A percentile compares a stretch with the other conserved stretches of the same genome.
Conservation (phyloP, 2,797 vertebrate genomes). For the Sebastes taczanowskii region DNA sequence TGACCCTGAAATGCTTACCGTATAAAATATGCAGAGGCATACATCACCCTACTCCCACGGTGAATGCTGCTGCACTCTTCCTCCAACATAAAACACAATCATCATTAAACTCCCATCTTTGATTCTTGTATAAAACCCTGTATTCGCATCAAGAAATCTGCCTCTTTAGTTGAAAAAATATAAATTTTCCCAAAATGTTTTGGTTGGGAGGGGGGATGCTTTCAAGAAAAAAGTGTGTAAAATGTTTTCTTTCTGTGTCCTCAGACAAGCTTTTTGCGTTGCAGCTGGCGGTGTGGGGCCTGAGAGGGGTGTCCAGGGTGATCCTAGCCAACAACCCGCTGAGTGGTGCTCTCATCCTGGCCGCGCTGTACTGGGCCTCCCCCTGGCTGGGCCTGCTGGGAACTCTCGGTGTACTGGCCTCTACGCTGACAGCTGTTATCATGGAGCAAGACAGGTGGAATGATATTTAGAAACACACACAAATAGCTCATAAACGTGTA, state of each 20-base stretch:
- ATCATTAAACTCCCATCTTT: constrained; percentile 19
- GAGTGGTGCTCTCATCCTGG: constrained; percentile 77
- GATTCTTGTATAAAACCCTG: neutral
- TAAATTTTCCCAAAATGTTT: too few relatives aligned
- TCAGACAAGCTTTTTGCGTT: constrained; percentile 72
- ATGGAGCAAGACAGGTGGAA: constrained; percentile 74
- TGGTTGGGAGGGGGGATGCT: neutral
- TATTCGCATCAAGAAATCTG: neutral
- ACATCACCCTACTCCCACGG: constrained; percentile 16
- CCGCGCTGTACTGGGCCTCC: constrained; percentile 74
- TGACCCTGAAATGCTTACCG: constrained; percentile 15
- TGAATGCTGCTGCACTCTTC: neutral
- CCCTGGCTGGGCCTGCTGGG: constrained; percentile 81
- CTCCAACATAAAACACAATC: neutral
- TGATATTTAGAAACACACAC: neutral
- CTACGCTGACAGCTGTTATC: constrained; percentile 79
- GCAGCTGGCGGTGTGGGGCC: constrained; percentile 77
- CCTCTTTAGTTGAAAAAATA: neutral
- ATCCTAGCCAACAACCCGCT: constrained; percentile 83
- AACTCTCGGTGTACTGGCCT: constrained; percentile 73
- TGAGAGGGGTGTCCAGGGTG: constrained; percentile 78
- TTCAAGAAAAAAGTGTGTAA: neutral
- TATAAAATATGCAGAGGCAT: constrained; percentile 29
- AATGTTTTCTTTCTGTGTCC: constrained; percentile 14
- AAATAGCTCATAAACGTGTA: neutral